Base-by-base conservation (phyloP, 2,888 invertebrate genomes). In the Athalia cordata region DNA sequence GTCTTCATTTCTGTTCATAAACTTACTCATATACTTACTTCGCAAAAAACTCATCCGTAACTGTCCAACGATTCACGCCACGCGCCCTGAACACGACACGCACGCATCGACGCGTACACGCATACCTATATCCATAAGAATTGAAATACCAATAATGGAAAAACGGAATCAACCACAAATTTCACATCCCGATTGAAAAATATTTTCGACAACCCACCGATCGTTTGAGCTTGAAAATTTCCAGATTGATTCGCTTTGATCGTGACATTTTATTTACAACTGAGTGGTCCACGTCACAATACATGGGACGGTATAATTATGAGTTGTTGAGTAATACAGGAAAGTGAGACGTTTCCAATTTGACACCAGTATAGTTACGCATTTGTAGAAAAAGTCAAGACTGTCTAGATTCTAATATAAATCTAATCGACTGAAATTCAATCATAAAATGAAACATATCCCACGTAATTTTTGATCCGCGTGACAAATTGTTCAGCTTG, bases 1-100 rank as follows among this genome's bases (percentile, higher is more conserved):
- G 29, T 75, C 43, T 64, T 15, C 52, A 50, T 50, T 47, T 50
- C 50, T 50, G 29, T 75, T 62, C 62, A 50, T 52, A 50, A 64
- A 75, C 45, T 59, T 59, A 57, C 72, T 72, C 62, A 29, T 29
- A 29, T 29, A 29, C 13, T 62, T 62, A 13, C 62, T 49, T 64
- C 43, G 75, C 75, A 64, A 75, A 75, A 75, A 75, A 29, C 49
- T 50, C 62, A 75, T 75, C 62, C 62, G 62, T 52, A 75, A 9
- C 9, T 75, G 50, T 74, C 49, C 50, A 49, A 61, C 74, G 62
- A 61, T 74, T 74, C 62, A 62, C 70, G 55, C 68, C 52, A 67
- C 68, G 52, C 50, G 55, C 55, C 15, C 47, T 45, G 29, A 11
- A 11, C 15, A 49, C 13, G 49, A 66, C 49, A 66, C 66, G 68